Percentiles rank a stretch among this genome's conserved stretches.
These are phyloP conservation scores for Gouania willdenowi DNA, from an alignment of 2,797 vertebrate species.

Conservation along the genomic window DNA sequence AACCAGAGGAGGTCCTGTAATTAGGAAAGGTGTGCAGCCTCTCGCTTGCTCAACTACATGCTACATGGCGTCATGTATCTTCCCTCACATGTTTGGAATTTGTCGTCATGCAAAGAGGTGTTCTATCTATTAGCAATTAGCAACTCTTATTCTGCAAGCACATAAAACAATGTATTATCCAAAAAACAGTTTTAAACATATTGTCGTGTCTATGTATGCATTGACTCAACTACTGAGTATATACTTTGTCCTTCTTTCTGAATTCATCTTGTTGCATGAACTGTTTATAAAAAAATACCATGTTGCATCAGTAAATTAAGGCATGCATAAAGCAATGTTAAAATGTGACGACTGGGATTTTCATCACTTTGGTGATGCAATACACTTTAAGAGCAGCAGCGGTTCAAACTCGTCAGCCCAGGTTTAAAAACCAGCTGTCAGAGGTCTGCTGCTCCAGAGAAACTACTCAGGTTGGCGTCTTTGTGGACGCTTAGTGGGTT, in stretches of 20 bases:
- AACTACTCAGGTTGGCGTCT: too few species aligned
- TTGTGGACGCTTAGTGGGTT: too few species aligned
- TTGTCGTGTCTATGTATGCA: too few species aligned
- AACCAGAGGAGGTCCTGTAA: conserved; percentile 71
- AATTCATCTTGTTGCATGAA: neutral
- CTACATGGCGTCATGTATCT: conserved; percentile 12
- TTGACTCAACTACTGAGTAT: too few species aligned
- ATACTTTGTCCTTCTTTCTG: too few species aligned
- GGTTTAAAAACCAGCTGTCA: neutral
- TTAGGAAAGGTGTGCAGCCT: conserved; percentile 55
- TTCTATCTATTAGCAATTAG: neutral
- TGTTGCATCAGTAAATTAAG: conserved; percentile 40
- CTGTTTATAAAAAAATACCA: conserved; percentile 24
- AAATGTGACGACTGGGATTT: conserved; percentile 6
- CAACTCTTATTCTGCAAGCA: neutral
- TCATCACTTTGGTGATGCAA: conserved; percentile 11
- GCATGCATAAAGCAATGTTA: conserved; percentile 11
- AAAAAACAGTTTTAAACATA: too few species aligned
- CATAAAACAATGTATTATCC: too few species aligned
- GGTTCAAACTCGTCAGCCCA: conserved; percentile 6
- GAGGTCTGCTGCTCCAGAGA: conserved; percentile 6
- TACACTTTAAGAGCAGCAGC: conserved; percentile 4
- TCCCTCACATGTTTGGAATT: conserved; percentile 34
- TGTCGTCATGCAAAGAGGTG: neutral
- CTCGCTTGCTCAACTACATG: conserved; percentile 39